Evolutionary conservation across 1,140 invertebrate species (phyloP).

Genomic region (Calephelis nemesis): DNA sequence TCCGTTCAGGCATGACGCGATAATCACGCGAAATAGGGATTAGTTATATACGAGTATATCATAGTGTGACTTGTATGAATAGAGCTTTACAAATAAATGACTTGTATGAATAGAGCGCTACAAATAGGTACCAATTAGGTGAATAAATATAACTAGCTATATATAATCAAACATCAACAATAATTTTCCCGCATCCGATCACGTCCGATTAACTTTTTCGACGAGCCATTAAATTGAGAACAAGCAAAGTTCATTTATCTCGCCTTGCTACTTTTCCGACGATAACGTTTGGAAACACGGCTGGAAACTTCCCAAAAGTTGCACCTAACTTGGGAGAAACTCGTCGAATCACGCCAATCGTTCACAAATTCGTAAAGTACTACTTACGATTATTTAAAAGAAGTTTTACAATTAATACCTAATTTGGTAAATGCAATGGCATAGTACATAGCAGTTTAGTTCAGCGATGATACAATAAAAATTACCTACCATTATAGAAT

Average conservation of each 20-base stretch:
- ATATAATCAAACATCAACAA: slow-evolving; percentile 8
- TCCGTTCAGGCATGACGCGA: no score
- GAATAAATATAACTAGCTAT: not conserved
- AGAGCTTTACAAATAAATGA: not conserved
- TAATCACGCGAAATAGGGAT: no score
- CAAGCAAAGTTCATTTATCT: slow-evolving; percentile 34
- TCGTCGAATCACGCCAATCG: slow-evolving; percentile 72
- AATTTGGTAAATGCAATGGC: not conserved
- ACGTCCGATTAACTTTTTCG: slow-evolving; percentile 37
- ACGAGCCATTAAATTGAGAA: no score
- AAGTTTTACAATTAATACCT: slow-evolving; percentile 9
- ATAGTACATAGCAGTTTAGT: no score
- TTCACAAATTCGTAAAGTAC: slow-evolving; percentile 69
- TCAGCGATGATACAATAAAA: no score
- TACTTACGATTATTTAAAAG: slow-evolving; percentile 69
- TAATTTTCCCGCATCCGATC: slow-evolving; percentile 41
- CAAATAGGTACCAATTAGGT: not conserved
- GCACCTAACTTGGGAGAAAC: slow-evolving; percentile 56
- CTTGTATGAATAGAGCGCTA: not conserved
- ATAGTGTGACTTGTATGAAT: not conserved
- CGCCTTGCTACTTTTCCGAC: slow-evolving; percentile 68
- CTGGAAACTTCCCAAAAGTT: slow-evolving; percentile 61
- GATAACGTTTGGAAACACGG: slow-evolving; percentile 70
- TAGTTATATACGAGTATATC: no score
- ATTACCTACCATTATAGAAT: no score